phyloP scores from a whole-genome alignment of 2,113 vertebrate species.

The Tringa solitaria region DNA sequence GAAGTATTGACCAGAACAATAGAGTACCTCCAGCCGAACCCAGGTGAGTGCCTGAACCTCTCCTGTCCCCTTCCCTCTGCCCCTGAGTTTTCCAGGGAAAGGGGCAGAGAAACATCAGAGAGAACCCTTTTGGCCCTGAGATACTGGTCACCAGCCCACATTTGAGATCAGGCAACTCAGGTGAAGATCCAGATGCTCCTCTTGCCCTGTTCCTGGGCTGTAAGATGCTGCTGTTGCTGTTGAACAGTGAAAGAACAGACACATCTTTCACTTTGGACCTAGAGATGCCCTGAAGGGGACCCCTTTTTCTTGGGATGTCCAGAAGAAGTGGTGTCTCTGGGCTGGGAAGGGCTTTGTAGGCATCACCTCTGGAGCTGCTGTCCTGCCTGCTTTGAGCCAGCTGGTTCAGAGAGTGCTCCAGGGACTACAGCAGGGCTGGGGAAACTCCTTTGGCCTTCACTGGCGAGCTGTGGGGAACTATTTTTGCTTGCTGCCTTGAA shows the following conservation, averaged over 20 bases:
- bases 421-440: background rate
- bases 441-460: background rate
- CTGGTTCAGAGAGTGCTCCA: background rate
- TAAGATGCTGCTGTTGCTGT: background rate
- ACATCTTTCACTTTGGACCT: background rate
- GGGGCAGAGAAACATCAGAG: background rate
- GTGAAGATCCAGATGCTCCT: background rate
- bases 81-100: background rate
- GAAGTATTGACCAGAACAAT: constrained; percentile 95
- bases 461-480: background rate
- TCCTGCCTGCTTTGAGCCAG: background rate
- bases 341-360: background rate
- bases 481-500: constrained; percentile 8
- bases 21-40: constrained; percentile 97
- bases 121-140: background rate
- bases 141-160: fast-evolving
- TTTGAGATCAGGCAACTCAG: background rate
- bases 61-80: background rate
- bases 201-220: background rate
- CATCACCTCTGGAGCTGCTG: background rate
- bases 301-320: fast-evolving
- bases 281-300: background rate
- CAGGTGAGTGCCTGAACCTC: constrained; percentile 76
- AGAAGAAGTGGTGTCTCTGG: background rate
- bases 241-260: background rate